phyloP scores from a whole-genome alignment of 2,797 vertebrate species.

The Hemibagrus guttatus region DNA sequence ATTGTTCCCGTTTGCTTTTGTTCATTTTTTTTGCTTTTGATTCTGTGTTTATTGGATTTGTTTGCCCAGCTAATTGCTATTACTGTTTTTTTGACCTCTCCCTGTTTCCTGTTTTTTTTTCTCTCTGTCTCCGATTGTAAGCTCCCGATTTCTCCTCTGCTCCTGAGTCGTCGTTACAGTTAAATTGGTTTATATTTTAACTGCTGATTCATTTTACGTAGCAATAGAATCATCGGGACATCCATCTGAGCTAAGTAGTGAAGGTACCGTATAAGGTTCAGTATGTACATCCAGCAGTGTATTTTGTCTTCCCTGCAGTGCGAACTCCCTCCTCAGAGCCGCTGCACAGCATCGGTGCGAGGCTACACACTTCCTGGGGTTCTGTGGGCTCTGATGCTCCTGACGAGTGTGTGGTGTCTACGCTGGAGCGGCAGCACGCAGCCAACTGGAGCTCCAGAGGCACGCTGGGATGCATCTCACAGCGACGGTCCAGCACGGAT shows the following conservation, averaged over 20 bases:
- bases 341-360: conserved; percentile 67
- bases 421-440: conserved; percentile 76
- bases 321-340: conserved; percentile 60
- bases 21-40: too few species aligned
- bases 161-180: too few species aligned
- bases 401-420: conserved; percentile 79
- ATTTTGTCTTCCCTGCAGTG: conserved; percentile 28
- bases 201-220: not conserved
- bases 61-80: too few species aligned
- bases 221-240: not conserved
- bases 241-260: not conserved
- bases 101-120: too few species aligned
- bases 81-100: too few species aligned
- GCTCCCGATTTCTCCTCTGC: too few species aligned
- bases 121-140: too few species aligned
- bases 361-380: conserved; percentile 74
- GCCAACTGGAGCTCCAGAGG: conserved; percentile 80
- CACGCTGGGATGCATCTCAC: conserved; percentile 79
- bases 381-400: conserved; percentile 68
- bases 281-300: not conserved
- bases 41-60: too few species aligned
- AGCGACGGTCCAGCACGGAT: conserved; percentile 85
- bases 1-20: too few species aligned
- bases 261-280: not conserved
- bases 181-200: not conserved